These are phyloP conservation scores for Dioctria rufipes DNA, from an alignment of 2,888 invertebrate species.

Conservation along the genomic window DNA sequence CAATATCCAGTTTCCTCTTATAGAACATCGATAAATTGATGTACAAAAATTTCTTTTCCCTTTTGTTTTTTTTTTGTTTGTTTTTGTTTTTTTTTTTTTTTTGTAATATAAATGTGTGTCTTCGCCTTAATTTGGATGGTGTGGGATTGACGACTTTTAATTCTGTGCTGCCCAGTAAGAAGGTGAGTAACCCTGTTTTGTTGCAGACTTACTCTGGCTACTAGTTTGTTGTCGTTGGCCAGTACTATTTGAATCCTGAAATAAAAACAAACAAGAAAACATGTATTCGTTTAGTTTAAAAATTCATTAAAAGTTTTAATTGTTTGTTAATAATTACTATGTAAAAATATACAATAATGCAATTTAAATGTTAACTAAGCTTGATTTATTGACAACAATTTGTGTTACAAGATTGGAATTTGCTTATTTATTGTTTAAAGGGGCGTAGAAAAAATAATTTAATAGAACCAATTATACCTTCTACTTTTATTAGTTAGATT, in stretches of 20 bases:
- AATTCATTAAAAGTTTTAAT: no score
- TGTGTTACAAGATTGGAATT: no score
- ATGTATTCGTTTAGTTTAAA: not conserved
- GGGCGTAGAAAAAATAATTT: no score
- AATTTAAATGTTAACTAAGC: no score
- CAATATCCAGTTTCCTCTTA: conserved; percentile 46
- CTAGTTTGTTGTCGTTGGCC: conserved; percentile 72
- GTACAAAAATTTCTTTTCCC: conserved; percentile 41
- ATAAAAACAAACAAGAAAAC: conserved; percentile 44
- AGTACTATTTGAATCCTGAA: conserved; percentile 71
- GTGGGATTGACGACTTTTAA: conserved; percentile 61
- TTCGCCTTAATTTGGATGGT: conserved; percentile 16
- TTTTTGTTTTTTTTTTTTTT: conserved; percentile 4
- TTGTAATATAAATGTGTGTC: conserved; percentile 4
- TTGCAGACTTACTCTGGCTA: conserved; percentile 71
- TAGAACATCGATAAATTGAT: conserved; percentile 58
- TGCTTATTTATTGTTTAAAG: no score
- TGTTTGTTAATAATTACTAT: no score
- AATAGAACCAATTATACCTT: no score
- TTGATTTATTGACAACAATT: no score
- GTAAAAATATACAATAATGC: no score
- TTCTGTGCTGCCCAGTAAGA: conserved; percentile 72
- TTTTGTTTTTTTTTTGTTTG: not conserved
- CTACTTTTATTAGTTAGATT: no score
- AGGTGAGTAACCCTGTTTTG: conserved; percentile 71